Evolutionary conservation across 1,140 invertebrate species (phyloP), one percentile per base, ranked within the genome.

Genomic region (Tetranychus cinnabarinus): DNA sequence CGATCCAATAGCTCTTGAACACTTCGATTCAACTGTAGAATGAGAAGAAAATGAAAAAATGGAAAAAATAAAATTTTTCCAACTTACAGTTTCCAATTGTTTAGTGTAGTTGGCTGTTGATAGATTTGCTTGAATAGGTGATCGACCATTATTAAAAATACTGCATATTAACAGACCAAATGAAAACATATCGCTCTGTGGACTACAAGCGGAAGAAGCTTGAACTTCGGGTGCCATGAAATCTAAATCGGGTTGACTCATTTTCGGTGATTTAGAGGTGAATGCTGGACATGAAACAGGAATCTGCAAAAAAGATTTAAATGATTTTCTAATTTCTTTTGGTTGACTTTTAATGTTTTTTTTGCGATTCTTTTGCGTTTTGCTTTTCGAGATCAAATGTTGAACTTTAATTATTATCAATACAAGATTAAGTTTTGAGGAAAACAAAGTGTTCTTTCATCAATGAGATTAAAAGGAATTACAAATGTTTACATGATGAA

Each of bases 171-270:
- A 81, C 79, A 96, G 82, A 23, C 92, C 92, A 61, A 96, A 72
- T 1, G 88, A 90, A 73, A 87, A 96, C 86, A 96, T 93, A 72
- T 97, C 92, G 66, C 86, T 89, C 13, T 84, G 76, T 39, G 86
- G 82, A 67, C 81, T 87, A 71, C 84, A 89, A 31, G 79, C 77
- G 58, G 86, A 87, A 59, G 80, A 80, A 12, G 80, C 79, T 72
- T 95, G 90, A 48, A 88, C 81, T 78, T 92, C 88, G 1, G 89
- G 88, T 45, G 88, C 87, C 86, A 74, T 84, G 67, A 82, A 96
- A 72, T 95, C 89, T 55, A 95, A 77, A 74, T 88, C 86, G 1
- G 89, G 89, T 73, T 95, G 90, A 10, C 83, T 82, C 78, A 92
- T 64, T 76, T 92, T 95, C 0, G 90, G 81, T 34, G 85, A 73